A percentile compares a stretch with the other conserved stretches of the same genome.
Conservation (phyloP, 2,888 invertebrate genomes). For the Ferdinandea cuprea region DNA sequence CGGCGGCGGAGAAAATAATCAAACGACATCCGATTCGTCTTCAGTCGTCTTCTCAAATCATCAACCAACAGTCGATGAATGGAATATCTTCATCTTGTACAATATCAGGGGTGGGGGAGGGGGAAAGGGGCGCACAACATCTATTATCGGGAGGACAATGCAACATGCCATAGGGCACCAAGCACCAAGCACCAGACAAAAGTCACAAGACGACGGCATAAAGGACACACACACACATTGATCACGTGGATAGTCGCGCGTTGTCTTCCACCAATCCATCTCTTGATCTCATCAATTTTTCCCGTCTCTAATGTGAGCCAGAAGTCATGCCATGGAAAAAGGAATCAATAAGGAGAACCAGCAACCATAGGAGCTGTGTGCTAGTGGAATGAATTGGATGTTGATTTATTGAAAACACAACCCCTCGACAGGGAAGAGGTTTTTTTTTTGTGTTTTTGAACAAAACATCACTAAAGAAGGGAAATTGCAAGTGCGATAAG, state of each 20-base stretch:
- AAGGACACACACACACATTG: constrained; percentile 12
- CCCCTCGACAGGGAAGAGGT: constrained; percentile 27
- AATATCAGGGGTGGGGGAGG: constrained; percentile 1
- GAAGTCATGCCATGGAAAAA: constrained; percentile 31
- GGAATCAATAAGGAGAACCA: constrained; percentile 44
- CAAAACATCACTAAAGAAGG: constrained; percentile 27
- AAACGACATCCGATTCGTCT: constrained; percentile 72
- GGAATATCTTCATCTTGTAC: constrained; percentile 68
- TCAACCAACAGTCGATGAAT: constrained; percentile 51
- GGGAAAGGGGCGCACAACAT: constrained; percentile 43
- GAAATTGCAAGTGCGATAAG: constrained; percentile 74
- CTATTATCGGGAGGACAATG: constrained; percentile 65
- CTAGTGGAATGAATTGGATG: constrained; percentile 55
- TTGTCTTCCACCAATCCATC: constrained; percentile 67
- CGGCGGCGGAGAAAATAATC: constrained; percentile 54
- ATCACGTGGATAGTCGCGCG: constrained; percentile 29
- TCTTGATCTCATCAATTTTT: constrained; percentile 74
- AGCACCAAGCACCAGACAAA: constrained; percentile 11
- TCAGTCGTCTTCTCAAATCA: constrained; percentile 64
- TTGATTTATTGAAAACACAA: constrained; percentile 72
- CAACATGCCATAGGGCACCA: constrained; percentile 54
- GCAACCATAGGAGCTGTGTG: not conserved
- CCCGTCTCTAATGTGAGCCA: constrained; percentile 62
- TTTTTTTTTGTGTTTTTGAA: constrained; percentile 28
- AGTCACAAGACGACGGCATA: not conserved